A percentile compares a stretch with the other conserved stretches of the same genome.
Evolutionary conservation across 2,113 vertebrate species (phyloP).

Genomic region (Macroglossus sobrinus): DNA sequence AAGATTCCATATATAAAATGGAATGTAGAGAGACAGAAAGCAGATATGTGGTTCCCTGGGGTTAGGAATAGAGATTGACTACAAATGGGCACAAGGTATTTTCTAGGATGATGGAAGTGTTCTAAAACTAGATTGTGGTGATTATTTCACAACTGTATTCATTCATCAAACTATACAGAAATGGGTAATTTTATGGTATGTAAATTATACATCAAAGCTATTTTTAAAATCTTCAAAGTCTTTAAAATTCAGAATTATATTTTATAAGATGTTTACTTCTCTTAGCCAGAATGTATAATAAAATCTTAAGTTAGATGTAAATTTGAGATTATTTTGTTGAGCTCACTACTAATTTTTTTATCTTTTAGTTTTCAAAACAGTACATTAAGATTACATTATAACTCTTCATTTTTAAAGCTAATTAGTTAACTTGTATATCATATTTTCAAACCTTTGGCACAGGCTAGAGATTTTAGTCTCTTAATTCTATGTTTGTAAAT

Average conservation of each 20-base stretch:
- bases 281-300: not conserved
- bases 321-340: conserved; percentile 34
- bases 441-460: not conserved
- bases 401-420: not conserved
- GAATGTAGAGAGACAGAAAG: not conserved
- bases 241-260: conserved; percentile 4
- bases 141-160: not conserved
- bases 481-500: conserved; percentile 44
- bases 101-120: not conserved
- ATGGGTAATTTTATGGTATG: not conserved
- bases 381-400: not conserved
- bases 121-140: not conserved
- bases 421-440: not conserved
- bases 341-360: not conserved
- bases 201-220: not conserved
- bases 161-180: not conserved
- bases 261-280: conserved; percentile 10
- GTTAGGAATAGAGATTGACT: not conserved
- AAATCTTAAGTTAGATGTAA: conserved; percentile 7
- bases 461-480: conserved; percentile 17
- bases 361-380: not conserved
- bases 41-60: not conserved
- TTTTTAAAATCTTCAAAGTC: not conserved
- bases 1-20: not conserved
- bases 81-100: not conserved